Evolutionary conservation across 2,797 vertebrate genomes (phyloP), one percentile per base, ranked within the genome.

Genomic region (Hydrocynus forskahlii): DNA sequence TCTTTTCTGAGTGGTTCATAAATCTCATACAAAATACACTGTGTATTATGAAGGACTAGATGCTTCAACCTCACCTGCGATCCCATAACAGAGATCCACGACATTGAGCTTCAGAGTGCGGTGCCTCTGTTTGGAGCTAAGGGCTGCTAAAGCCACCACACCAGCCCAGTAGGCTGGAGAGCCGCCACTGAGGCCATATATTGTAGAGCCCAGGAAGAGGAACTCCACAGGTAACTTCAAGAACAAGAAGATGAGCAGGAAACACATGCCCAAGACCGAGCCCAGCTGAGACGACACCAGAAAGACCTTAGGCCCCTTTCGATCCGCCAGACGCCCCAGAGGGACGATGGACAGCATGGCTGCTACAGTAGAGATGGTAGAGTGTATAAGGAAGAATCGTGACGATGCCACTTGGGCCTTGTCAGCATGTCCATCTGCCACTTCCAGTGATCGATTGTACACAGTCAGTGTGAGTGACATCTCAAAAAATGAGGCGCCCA

Each of bases 71-170:
- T 64, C 38, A 66, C 63, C 88, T 7, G 89, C 87, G 3, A 86
- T 70, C 16, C 89, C 88, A 10, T 83, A 73, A 60, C 88, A 86
- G 45, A 90, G 84, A 67, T 89, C 88, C 70, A 90, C 85, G 0
- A 78, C 29, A 45, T 89, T 90, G 59, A 90, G 78, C 80, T 88
- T 88, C 60, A 90, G 81, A 25, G 88, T 90, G 29, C 89, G 88
- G n/a, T 60, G 81, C 52, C 64, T 82, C 59, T 67, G 23, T 17
- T 69, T 76, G 0, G 88, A 89, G 75, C 78, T 84, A 70, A 89
- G 78, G 2, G 89, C 81, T 0, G 88, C 85, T 67, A 87, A 40
- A 9, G 89, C 83, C 6, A 78, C 81, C 71, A 90, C 82, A 0
- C 87, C 88, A 0, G 88, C 87, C 89, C 89, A 90, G 78, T 84